phyloP scores from a whole-genome alignment of 2,888 invertebrate genomes.

The Caenorhabditis wallacei region DNA sequence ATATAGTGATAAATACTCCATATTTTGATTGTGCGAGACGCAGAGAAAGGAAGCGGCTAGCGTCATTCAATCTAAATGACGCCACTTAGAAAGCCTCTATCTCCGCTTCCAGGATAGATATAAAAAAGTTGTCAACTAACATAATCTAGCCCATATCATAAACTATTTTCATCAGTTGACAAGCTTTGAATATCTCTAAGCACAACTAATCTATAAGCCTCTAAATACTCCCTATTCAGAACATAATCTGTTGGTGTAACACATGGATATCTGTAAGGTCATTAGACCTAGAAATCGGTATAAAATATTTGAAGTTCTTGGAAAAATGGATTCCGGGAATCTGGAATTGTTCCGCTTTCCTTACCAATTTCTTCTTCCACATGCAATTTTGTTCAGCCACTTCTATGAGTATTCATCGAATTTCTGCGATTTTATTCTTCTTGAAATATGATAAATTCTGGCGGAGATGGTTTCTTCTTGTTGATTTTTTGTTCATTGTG shows the following conservation, averaged over 20 bases:
- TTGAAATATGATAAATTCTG: background rate
- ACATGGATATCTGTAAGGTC: background rate
- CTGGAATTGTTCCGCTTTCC: background rate
- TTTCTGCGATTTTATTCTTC: background rate
- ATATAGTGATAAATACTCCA: background rate
- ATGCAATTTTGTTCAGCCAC: background rate
- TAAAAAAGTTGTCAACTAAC: no score
- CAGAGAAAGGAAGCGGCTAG: no score
- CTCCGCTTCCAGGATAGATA: no score
- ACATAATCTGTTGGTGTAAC: background rate
- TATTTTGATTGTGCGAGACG: no score
- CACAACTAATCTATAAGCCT: no score
- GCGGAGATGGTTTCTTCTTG: background rate
- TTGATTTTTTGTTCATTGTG: background rate
- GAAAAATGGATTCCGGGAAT: background rate
- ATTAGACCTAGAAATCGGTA: background rate
- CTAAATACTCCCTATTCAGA: background rate
- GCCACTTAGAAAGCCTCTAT: no score
- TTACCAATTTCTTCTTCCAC: background rate
- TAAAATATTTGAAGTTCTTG: background rate
- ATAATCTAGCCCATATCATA: no score
- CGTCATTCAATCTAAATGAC: no score
- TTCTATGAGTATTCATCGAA: background rate
- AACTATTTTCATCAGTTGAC: no score
- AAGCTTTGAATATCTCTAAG: no score